phyloP scores from a whole-genome alignment of 2,113 vertebrate genomes.

The Daubentonia madagascariensis region DNA sequence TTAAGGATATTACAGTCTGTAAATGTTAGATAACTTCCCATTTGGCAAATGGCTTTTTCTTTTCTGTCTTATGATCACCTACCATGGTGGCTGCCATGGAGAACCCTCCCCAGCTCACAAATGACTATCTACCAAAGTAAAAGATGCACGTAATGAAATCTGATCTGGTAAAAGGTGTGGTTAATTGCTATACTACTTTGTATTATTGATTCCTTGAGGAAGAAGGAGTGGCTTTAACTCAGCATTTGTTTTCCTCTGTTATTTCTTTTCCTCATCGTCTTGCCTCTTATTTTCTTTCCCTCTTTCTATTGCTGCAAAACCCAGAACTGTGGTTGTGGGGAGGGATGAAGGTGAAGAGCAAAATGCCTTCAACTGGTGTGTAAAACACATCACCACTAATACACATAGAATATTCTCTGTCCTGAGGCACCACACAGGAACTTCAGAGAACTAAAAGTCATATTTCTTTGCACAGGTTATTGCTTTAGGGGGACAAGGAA shows the following conservation, averaged over 20 bases:
- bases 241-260: not conserved
- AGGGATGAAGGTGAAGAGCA: not conserved
- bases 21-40: not conserved
- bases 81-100: not conserved
- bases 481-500: not conserved
- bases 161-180: not conserved
- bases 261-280: not conserved
- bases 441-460: not conserved
- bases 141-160: not conserved
- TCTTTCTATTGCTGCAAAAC: not conserved
- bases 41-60: not conserved
- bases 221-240: not conserved
- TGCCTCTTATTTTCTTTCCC: not conserved
- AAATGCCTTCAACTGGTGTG: not conserved
- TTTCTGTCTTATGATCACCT: not conserved
- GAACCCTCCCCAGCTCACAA: not conserved
- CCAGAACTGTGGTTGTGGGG: not conserved
- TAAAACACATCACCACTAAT: conserved; percentile 15
- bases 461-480: conserved; percentile 43
- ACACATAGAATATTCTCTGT: conserved; percentile 5
- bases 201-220: not conserved
- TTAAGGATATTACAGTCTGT: not conserved
- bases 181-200: not conserved
- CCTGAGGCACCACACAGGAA: not conserved
- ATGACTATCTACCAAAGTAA: not conserved